Evolutionary conservation across 2,797 vertebrate species (phyloP), one percentile per base, ranked within the genome.

Genomic region (Myripristis jacobus): DNA sequence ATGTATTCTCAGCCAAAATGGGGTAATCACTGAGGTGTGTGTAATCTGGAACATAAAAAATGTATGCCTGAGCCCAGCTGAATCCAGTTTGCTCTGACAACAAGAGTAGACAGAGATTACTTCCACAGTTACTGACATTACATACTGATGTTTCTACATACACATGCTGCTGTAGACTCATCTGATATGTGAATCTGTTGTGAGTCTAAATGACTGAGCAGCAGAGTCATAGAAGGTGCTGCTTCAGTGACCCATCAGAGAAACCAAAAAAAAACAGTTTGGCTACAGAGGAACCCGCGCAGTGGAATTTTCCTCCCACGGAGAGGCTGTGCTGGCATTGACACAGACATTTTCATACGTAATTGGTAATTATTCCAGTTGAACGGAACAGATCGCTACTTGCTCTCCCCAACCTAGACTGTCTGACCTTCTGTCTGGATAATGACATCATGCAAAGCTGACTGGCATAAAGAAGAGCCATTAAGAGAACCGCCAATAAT

Each of bases 1-100:
- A 13, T 12, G 13, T 38, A 41, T 19, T 58, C 25, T 1, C 7
- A 53, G 71, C 9, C 46, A 51, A 77, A 69, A 69, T 56, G 55
- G 29, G 63, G 43, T 21, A 72, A 76, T 34, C 46, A 47, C 56
- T 83, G 27, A 24, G 57, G 66, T 66, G 68, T 76, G 61, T 12
- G 31, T 81, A 66, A 79, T 75, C 15, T 67, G 36, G 31, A 52
- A 48, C 61, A 78, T 86, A 61, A 81, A 81, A 82, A 67, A 82
- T 81, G 38, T 29, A 73, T 76, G 27, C 1, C 25, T 34, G 16
- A 76, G 48, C 24, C 52, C 67, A n/a, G 52, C 21, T 24, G 43
- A 70, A 73, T 62, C 27, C 47, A 70, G 58, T 59, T 63, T 70
- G 38, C 57, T n/a, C 29, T 47, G 19, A 70, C 46, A 56, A 34